Evolutionary conservation across 2,113 vertebrate species (phyloP).

Genomic region (Pteronura brasiliensis): DNA sequence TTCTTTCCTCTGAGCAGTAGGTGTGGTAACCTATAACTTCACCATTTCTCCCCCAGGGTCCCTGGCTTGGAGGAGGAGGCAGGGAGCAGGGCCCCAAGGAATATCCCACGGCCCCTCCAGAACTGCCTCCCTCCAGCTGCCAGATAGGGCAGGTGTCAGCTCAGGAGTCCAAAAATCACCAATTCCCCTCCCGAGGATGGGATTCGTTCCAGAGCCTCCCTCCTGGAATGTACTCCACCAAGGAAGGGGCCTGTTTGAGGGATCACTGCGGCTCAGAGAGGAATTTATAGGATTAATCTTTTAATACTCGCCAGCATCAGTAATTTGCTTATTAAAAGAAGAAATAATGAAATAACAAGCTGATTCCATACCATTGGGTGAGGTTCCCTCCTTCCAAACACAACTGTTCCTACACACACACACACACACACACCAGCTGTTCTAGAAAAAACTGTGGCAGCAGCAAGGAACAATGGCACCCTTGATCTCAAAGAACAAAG

Average conservation of each 20-base stretch:
- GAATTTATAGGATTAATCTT: slow-evolving; percentile 56
- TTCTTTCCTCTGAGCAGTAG: background rate
- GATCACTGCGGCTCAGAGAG: slow-evolving; percentile 32
- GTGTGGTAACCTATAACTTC: background rate
- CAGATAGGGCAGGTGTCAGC: background rate
- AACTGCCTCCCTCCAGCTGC: background rate
- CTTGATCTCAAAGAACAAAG: background rate
- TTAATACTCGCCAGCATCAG: slow-evolving; percentile 47
- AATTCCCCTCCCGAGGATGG: background rate
- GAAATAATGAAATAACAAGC: slow-evolving; percentile 64
- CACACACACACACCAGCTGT: background rate
- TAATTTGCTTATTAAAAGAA: slow-evolving; percentile 63
- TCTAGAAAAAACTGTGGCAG: background rate
- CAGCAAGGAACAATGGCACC: background rate
- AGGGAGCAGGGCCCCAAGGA: background rate
- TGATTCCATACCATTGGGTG: background rate
- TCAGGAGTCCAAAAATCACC: background rate
- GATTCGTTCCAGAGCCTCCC: background rate
- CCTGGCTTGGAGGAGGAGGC: background rate
- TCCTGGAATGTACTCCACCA: background rate
- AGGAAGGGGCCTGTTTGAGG: slow-evolving; percentile 29
- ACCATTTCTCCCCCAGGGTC: background rate
- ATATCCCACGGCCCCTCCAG: background rate
- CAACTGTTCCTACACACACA: background rate
- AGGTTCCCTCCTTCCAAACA: background rate